Percentiles rank a stretch among this genome's conserved stretches.
These are phyloP conservation scores for Catharus ustulatus DNA, from an alignment of 2,797 vertebrate species.

Conservation along the genomic window DNA sequence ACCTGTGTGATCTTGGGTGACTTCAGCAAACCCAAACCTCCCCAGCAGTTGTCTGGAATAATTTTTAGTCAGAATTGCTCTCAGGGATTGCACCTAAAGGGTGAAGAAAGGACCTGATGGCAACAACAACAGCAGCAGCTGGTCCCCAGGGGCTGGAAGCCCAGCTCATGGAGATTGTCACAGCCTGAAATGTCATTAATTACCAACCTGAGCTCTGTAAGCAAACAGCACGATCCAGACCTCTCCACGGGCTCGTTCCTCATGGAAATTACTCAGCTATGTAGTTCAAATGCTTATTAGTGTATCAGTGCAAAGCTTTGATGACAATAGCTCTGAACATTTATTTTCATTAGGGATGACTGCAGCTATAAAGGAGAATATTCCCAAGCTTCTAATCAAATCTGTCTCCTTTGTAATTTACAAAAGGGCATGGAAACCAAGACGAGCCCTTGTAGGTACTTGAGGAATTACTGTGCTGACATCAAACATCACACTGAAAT, in stretches of 20 bases:
- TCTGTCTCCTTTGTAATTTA: neutral
- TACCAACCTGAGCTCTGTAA: neutral
- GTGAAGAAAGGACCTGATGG: neutral
- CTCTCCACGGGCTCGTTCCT: neutral
- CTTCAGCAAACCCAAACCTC: neutral
- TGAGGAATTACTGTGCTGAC: neutral
- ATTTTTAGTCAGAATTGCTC: neutral
- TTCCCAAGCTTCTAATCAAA: neutral
- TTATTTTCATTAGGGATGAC: conserved; percentile 11
- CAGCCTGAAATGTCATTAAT: conserved; percentile 3
- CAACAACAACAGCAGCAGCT: neutral
- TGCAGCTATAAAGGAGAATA: neutral
- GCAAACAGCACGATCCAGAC: neutral
- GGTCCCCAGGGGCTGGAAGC: neutral
- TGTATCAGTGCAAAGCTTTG: neutral
- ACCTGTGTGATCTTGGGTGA: neutral
- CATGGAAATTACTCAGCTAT: neutral
- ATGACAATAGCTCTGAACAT: neutral
- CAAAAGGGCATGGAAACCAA: neutral
- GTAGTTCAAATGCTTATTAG: conserved; percentile 23
- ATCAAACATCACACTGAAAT: neutral
- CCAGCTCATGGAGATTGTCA: neutral
- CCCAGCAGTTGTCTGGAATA: neutral
- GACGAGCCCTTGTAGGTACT: fast-evolving
- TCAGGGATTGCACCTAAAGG: neutral